Evolutionary conservation across 2,888 invertebrate genomes (phyloP).

Genomic region (Xestia c-nigrum): DNA sequence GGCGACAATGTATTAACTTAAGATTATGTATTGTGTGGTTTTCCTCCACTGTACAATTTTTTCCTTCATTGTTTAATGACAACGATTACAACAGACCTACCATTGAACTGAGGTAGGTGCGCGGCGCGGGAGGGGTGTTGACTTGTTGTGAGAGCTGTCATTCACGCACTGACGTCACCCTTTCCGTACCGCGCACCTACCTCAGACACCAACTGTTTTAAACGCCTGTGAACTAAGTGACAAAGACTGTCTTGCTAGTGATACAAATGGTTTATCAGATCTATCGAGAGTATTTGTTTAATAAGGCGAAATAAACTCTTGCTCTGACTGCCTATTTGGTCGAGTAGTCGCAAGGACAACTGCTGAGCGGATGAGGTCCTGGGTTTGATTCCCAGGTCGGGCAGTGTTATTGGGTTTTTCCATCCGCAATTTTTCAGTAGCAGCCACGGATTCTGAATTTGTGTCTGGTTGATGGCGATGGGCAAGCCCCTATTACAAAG

Average conservation of each 20-base stretch:
- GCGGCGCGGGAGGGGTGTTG: neutral
- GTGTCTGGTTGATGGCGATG: no score
- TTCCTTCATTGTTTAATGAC: slow-evolving; percentile 34
- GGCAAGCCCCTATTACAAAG: no score
- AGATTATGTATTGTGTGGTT: slow-evolving; percentile 28
- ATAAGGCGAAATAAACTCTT: no score
- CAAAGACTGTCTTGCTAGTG: neutral
- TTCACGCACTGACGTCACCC: neutral
- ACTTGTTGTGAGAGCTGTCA: neutral
- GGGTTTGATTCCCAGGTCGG: no score
- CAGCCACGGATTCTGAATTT: no score
- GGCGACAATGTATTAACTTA: neutral
- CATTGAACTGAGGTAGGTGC: neutral
- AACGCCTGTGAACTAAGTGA: neutral
- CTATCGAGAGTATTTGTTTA: neutral
- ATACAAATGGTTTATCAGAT: neutral
- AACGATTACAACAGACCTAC: neutral
- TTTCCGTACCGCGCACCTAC: neutral
- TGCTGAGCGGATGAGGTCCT: no score
- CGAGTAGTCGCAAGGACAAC: no score
- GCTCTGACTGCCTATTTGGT: no score
- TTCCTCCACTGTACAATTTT: slow-evolving; percentile 42
- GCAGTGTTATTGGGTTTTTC: no score
- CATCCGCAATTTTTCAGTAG: no score
- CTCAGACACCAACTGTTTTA: neutral